These are phyloP conservation scores for Syrphus vitripennis DNA, from an alignment of 2,888 invertebrate genomes.

Conservation along the genomic window DNA sequence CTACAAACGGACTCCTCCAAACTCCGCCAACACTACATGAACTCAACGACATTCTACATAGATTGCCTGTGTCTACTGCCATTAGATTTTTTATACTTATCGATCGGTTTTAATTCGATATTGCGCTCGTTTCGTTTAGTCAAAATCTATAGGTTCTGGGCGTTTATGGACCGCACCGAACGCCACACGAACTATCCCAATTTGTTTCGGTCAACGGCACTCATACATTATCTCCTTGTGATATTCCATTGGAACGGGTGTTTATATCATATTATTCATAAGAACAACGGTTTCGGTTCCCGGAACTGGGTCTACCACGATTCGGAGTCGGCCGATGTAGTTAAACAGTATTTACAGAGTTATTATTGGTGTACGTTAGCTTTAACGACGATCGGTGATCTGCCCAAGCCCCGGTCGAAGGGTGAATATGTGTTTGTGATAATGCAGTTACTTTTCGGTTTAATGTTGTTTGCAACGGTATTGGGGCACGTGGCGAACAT, in stretches of 20 bases:
- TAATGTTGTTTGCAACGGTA: slow-evolving; percentile 97
- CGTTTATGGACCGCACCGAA: slow-evolving; percentile 98
- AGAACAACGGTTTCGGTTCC: slow-evolving; percentile 96
- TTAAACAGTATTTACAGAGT: slow-evolving; percentile 97
- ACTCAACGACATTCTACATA: slow-evolving; percentile 98
- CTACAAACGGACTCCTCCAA: slow-evolving; percentile 97
- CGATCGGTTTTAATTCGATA: slow-evolving; percentile 98
- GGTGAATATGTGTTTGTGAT: slow-evolving; percentile 98
- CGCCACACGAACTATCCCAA: slow-evolving; percentile 99
- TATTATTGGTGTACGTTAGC: slow-evolving; percentile 99
- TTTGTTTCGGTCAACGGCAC: slow-evolving; percentile 94
- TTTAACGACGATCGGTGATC: slow-evolving; percentile 96
- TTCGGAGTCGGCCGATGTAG: slow-evolving; percentile 92
- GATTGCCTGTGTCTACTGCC: slow-evolving; percentile 99
- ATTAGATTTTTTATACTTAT: slow-evolving; percentile 98
- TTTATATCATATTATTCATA: slow-evolving; percentile 97
- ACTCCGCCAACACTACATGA: slow-evolving; percentile 98
- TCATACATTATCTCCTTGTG: slow-evolving; percentile 97
- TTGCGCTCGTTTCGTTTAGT: slow-evolving; percentile 97
- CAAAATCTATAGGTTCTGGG: slow-evolving; percentile 99
- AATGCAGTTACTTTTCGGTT: slow-evolving; percentile 95
- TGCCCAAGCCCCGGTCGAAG: slow-evolving; percentile 95
- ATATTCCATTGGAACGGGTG: slow-evolving; percentile 99
- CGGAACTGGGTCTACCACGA: slow-evolving; percentile 96
- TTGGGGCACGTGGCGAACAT: slow-evolving; percentile 99